Evolutionary conservation across 1,140 invertebrate species (phyloP).

Genomic region (Nasonia vitripennis): DNA sequence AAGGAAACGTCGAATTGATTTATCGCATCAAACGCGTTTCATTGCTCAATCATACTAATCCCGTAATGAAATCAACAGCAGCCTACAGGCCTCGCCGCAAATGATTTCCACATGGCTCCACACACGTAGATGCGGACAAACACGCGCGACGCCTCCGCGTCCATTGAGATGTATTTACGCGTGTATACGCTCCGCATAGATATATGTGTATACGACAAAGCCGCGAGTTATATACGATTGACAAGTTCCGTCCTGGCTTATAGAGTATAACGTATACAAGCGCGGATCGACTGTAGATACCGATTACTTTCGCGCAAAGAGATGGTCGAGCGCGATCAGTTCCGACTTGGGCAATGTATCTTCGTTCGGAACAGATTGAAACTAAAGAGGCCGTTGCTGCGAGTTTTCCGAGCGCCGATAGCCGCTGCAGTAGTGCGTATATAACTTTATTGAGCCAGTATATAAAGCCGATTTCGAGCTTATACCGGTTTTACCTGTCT

Average conservation of each 20-base stretch:
- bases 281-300: slow-evolving; percentile 52
- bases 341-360: slow-evolving; percentile 54
- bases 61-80: not conserved
- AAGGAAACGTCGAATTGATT: not conserved
- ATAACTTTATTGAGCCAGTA: not conserved
- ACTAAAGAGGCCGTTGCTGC: slow-evolving; percentile 58
- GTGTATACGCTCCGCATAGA: not conserved
- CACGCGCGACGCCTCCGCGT: not conserved
- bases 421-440: not conserved
- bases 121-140: not conserved
- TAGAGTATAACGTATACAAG: not conserved
- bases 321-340: slow-evolving; percentile 56
- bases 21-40: not conserved
- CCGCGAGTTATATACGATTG: not conserved
- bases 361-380: slow-evolving; percentile 60
- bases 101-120: not conserved
- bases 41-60: not conserved
- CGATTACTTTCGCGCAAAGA: slow-evolving; percentile 57
- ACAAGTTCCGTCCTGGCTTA: no score
- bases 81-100: not conserved
- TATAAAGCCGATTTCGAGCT: not conserved
- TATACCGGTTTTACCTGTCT: not conserved
- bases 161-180: not conserved
- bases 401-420: slow-evolving; percentile 48
- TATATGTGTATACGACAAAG: not conserved